phyloP scores from a whole-genome alignment of 92 coral and sea anemone species.

The Diadumene lineata region DNA sequence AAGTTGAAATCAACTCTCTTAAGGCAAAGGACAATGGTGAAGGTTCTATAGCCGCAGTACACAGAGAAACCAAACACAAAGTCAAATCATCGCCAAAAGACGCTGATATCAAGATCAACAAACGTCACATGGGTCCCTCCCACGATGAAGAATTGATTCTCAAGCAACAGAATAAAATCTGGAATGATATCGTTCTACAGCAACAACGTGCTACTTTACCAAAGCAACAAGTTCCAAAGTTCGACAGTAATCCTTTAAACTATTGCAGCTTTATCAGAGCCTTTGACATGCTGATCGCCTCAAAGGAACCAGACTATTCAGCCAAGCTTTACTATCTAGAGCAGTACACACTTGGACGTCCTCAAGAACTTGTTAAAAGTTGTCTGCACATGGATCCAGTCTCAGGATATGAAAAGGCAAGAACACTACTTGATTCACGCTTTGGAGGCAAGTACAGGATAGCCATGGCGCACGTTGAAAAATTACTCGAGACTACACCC shows the following conservation, averaged over 20 bases:
- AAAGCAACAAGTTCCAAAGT: constrained; percentile 5
- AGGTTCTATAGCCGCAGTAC: no score
- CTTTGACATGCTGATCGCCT: constrained; percentile 9
- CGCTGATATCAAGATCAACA: no score
- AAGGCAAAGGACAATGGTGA: no score
- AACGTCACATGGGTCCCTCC: neutral
- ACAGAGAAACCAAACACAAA: no score
- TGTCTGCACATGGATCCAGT: constrained; percentile 2
- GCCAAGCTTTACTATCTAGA: neutral
- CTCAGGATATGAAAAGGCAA: constrained; percentile 5
- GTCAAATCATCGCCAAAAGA: no score
- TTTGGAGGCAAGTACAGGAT: constrained; percentile 31
- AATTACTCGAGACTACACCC: neutral
- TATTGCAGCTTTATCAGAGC: neutral
- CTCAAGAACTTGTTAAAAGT: constrained; percentile 5
- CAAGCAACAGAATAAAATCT: neutral
- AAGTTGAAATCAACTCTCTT: no score
- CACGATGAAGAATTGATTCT: neutral
- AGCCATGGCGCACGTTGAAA: constrained; percentile 38
- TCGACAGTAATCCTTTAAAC: neutral
- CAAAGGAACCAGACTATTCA: constrained; percentile 9
- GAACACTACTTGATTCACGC: constrained; percentile 15
- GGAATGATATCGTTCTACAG: constrained; percentile 8
- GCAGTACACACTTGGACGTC: constrained; percentile 6
- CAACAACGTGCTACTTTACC: constrained; percentile 10